These are phyloP conservation scores for Anoura caudifer DNA, from an alignment of 2,113 vertebrate species.

Conservation along the genomic window DNA sequence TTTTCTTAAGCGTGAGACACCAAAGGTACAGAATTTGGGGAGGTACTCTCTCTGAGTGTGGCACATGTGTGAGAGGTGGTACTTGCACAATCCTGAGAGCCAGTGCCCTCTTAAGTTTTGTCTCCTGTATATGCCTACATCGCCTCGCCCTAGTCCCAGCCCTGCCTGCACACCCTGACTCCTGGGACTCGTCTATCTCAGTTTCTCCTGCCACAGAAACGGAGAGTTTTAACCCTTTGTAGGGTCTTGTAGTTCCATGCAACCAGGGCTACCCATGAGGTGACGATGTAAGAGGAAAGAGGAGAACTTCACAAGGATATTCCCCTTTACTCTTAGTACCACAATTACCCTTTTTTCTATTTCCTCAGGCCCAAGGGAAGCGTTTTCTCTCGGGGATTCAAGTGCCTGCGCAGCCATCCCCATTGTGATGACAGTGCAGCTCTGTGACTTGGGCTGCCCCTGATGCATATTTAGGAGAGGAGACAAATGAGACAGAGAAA, in stretches of 20 bases:
- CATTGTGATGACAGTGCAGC: neutral
- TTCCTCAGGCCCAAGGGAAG: neutral
- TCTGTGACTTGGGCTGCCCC: neutral
- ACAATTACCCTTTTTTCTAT: neutral
- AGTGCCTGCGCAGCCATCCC: neutral
- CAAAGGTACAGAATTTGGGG: neutral
- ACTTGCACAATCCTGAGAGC: neutral
- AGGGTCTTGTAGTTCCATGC: neutral
- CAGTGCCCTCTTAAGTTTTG: neutral
- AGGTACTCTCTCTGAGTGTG: neutral
- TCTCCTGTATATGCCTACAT: neutral
- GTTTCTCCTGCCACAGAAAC: neutral
- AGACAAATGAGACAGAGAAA: neutral
- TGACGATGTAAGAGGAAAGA: neutral
- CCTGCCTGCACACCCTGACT: too few relatives aligned
- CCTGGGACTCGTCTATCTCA: neutral
- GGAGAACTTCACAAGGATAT: neutral
- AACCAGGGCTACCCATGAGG: neutral
- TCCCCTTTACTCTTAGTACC: fast-evolving
- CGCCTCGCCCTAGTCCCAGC: neutral
- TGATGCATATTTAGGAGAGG: neutral
- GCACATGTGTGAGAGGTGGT: neutral
- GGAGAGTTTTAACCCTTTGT: neutral
- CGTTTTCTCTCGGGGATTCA: neutral
- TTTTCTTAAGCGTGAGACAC: neutral